Evolutionary conservation across 1,140 invertebrate genomes (phyloP), one percentile per base, ranked within the genome.

Genomic region (Lerema accius): DNA sequence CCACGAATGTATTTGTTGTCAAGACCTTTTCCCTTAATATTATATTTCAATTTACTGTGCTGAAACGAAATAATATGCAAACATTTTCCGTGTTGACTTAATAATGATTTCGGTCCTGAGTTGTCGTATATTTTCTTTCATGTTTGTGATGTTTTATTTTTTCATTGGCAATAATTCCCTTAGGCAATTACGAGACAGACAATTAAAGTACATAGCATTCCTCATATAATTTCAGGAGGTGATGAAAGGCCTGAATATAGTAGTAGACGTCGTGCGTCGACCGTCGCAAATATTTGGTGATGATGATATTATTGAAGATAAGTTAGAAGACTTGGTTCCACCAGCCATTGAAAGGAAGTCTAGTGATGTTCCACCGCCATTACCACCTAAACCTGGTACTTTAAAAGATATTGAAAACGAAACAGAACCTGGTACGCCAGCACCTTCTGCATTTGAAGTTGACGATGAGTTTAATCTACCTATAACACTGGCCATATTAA

Each of bases 391-490:
- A 66, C 82, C 84, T 50, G 82, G 80, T 14, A 63, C 63, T 37
- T 17, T 71, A 45, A 79, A 69, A 69, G 78, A 84, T 28, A 37
- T 73, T 9, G 81, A 84, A 19, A 82, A 82, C n/a, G 77, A 79
- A 32, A 86, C 76, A 0, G 93, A 93, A 16, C 94, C 94, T 0
- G 94, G 92, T 0, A 96, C 96, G 1, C 95, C 96, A 16, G 94
- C 94, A 0, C 93, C 95, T 55, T 95, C 95, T 7, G 83, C 92
- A 0, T 94, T 93, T 67, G 93, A 94, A 85, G 94, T 98, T 48
- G 97, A 98, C 75, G 97, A 98, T 71, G 96, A 98, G 82, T 99
- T 99, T 81, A 97, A 98, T 86, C 80, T 99, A 15, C 97, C 97
- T 0, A 95, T 98, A 23, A 95, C 95, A 2, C 93, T 98, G 0